Conservation (phyloP, 2,888 invertebrate genomes). For the Baronia brevicornis region DNA sequence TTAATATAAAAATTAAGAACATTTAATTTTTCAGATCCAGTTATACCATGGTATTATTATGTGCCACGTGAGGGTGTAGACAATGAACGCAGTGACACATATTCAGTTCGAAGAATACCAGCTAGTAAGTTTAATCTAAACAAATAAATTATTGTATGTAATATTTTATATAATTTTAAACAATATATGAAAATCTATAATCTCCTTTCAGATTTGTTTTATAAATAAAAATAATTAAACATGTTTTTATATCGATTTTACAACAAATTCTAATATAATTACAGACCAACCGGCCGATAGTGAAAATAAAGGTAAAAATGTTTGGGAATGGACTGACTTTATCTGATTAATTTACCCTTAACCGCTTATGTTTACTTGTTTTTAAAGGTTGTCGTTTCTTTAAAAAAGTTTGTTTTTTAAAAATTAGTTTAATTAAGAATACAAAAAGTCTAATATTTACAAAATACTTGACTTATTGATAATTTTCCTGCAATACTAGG, state of each 20-base stretch:
- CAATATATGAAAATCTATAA: conserved; percentile 12
- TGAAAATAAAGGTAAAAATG: conserved; percentile 59
- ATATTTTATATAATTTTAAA: too few species aligned
- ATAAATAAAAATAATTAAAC: not conserved
- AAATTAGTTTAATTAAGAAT: too few species aligned
- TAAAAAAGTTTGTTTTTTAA: too few species aligned
- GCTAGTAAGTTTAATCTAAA: conserved; percentile 61
- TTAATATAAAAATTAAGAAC: too few species aligned
- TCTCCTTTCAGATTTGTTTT: conserved; percentile 14
- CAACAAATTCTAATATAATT: conserved; percentile 30
- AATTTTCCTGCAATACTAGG: too few species aligned
- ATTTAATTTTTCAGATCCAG: conserved; percentile 87
- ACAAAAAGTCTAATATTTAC: too few species aligned
- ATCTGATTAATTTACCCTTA: too few species aligned
- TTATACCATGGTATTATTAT: conserved; percentile 96
- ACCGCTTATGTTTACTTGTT: too few species aligned
- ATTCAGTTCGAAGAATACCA: conserved; percentile 78
- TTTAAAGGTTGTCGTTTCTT: too few species aligned
- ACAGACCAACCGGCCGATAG: conserved; percentile 59
- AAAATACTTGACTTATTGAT: too few species aligned
- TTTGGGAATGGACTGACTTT: conserved; percentile 26
- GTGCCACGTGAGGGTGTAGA: conserved; percentile 85
- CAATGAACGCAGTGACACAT: conserved; percentile 81
- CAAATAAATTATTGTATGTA: conserved; percentile 13
- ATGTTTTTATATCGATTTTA: not conserved